Evolutionary conservation across 2,113 vertebrate genomes (phyloP).

Genomic region (Castor canadensis): DNA sequence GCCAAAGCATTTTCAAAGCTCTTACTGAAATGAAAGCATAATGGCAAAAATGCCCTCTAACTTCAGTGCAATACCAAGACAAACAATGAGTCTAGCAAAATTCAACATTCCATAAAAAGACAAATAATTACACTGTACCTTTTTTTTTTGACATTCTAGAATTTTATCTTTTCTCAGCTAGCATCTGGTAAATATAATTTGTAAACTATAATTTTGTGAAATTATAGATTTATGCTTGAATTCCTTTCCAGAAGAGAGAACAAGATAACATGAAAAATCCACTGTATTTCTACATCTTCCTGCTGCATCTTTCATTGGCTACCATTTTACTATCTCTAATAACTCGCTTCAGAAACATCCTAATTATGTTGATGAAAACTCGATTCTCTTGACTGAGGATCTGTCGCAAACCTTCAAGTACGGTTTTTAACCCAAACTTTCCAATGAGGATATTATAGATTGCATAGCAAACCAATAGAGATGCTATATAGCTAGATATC

Average conservation of each 20-base stretch:
- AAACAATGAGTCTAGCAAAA: slow-evolving; percentile 63
- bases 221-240: slow-evolving; percentile 33
- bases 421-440: neutral
- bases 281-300: slow-evolving; percentile 1
- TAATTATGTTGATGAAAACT: slow-evolving; percentile 29
- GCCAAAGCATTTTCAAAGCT: slow-evolving; percentile 75
- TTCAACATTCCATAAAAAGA: slow-evolving; percentile 66
- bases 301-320: neutral
- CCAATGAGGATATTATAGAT: neutral
- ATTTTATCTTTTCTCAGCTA: slow-evolving; percentile 28
- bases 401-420: slow-evolving; percentile 9
- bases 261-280: neutral
- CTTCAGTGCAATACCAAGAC: slow-evolving; percentile 72
- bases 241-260: slow-evolving; percentile 46
- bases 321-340: neutral
- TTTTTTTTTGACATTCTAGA: slow-evolving; percentile 1
- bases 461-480: slow-evolving; percentile 6
- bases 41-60: slow-evolving; percentile 75
- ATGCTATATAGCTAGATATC: neutral
- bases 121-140: slow-evolving; percentile 54
- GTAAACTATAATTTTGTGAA: slow-evolving; percentile 1
- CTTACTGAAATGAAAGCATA: slow-evolving; percentile 71
- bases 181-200: neutral
- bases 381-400: slow-evolving; percentile 20
- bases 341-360: slow-evolving; percentile 41